These are phyloP conservation scores for Phyto melanocephala DNA, from an alignment of 2,888 invertebrate species.

Conservation along the genomic window DNA sequence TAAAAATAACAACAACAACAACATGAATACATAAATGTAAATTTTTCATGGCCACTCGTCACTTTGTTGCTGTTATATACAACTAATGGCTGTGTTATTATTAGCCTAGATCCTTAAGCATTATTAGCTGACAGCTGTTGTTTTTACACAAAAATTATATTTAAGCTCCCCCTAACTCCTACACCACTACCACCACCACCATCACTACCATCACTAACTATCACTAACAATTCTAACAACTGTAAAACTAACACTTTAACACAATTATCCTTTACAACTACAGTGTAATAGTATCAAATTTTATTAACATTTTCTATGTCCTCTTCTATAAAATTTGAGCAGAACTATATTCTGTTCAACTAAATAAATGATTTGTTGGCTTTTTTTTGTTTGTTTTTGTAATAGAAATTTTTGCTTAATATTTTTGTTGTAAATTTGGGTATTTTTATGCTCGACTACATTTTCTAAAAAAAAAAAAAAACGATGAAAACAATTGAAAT, in stretches of 20 bases:
- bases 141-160: background rate
- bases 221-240: conserved; percentile 29
- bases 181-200: conserved; percentile 8
- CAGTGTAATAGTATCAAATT: background rate
- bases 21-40: conserved; percentile 22
- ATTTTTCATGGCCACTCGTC: conserved; percentile 63
- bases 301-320: background rate
- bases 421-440: conserved; percentile 51
- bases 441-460: conserved; percentile 55
- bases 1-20: background rate
- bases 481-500: conserved; percentile 11
- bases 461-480: conserved; percentile 4
- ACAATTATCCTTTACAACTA: conserved; percentile 30
- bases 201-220: no score
- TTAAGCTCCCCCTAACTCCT: conserved; percentile 40
- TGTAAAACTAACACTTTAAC: conserved; percentile 62
- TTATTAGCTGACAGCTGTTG: conserved; percentile 50
- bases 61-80: conserved; percentile 32
- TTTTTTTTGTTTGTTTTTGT: conserved; percentile 24
- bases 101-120: conserved; percentile 23
- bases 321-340: background rate
- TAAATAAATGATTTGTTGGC: background rate
- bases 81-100: conserved; percentile 8
- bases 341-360: background rate
- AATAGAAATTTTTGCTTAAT: conserved; percentile 24